Base-by-base conservation (phyloP, 2,888 invertebrate species). In the Sclerodermus sp. region DNA sequence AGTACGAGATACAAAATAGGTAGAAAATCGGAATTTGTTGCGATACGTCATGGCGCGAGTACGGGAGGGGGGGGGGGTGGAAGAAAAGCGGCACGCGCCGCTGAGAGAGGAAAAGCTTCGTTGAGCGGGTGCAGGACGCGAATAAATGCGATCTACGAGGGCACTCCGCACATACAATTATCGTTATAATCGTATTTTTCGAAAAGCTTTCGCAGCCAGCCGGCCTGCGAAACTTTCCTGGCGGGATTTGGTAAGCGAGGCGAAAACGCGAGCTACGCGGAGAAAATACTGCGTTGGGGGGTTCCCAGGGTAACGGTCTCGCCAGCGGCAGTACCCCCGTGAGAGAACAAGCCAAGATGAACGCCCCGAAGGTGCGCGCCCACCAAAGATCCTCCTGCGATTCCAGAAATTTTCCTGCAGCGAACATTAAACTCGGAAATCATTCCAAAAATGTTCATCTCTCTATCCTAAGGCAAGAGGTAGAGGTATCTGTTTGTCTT, bases 131-230 rank as follows among this genome's bases (percentile, higher is more conserved):
- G 10, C 51, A 52, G 12, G 13, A 13, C 34, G 62, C 58, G 65
- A 71, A 73, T 76, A 75, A 75, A 73, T 66, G 68, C 71, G 68
- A 73, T 71, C 58, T 71, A 70, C 54, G 55, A 55, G 57, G 63
- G 68, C 69, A 70, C 70, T 75, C 68, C 62, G 70, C 70, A 71
- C 67, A 69, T 70, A 70, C 73, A 75, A 77, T 77, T 76, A 77
- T 73, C 71, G 70, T 73, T 74, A 71, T 70, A 74, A 75, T 73
- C 73, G 68, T 76, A 75, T 73, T 72, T 76, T 71, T 70, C 62
- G 65, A 57, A 70, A 67, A 70, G 69, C 69, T 66, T 39, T 57
- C 64, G 55, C 55, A 56, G 51, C 51, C 40, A 17, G 43, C 38
- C 38, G 41, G 18, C 15, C 18, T 42, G 32, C 41, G 62, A 61